phyloP scores from a whole-genome alignment of 1,140 invertebrate species.

The Aphis gossypii region DNA sequence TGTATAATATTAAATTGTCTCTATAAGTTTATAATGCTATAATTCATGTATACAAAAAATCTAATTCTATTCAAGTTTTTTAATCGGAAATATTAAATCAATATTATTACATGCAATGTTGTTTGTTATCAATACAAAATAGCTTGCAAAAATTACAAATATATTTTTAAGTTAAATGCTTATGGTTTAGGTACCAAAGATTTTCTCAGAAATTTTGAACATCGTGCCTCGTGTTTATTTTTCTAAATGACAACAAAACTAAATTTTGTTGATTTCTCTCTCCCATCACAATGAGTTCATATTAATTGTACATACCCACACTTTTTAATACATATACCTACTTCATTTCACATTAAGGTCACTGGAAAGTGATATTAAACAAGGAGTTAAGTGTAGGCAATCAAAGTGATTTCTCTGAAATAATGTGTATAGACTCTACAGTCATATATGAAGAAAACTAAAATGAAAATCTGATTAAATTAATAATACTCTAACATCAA shows the following conservation, averaged over 20 bases:
- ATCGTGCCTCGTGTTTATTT: neutral
- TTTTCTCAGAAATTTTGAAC: neutral
- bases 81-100: neutral
- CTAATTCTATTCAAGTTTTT: neutral
- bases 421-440: neutral
- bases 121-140: neutral
- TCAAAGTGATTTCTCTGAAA: constrained; percentile 36
- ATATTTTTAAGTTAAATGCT: neutral
- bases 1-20: neutral
- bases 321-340: constrained; percentile 31
- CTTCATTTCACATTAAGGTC: constrained; percentile 50
- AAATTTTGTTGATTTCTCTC: constrained; percentile 45
- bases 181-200: neutral
- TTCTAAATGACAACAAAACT: constrained; percentile 35
- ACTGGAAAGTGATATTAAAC: constrained; percentile 53
- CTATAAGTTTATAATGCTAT: neutral
- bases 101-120: neutral
- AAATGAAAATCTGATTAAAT: neutral
- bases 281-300: constrained; percentile 19
- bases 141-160: neutral
- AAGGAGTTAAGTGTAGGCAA: constrained; percentile 50
- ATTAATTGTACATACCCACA: constrained; percentile 14
- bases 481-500: neutral
- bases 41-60: neutral
- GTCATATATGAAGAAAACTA: neutral